phyloP scores from a whole-genome alignment of 2,888 invertebrate species.

The Scelioninae gen. 1 region DNA sequence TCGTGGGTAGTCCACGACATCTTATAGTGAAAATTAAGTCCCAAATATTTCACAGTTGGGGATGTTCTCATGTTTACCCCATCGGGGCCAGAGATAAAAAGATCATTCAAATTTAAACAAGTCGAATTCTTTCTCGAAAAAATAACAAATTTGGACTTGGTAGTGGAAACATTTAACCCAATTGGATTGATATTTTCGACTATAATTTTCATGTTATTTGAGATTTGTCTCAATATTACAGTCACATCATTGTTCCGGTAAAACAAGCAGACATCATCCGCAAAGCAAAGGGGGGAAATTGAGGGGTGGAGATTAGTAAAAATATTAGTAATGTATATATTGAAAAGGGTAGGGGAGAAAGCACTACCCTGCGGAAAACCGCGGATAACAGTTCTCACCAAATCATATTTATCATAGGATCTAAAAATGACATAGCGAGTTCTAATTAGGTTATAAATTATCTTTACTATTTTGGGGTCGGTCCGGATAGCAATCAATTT shows the following conservation, averaged over 20 bases:
- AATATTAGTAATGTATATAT: not conserved
- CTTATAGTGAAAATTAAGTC: not conserved
- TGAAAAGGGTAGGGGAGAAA: slow-evolving; percentile 8
- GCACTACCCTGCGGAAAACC: slow-evolving; percentile 9
- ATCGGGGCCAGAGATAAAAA: no score
- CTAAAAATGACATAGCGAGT: not conserved
- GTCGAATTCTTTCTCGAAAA: slow-evolving; percentile 1
- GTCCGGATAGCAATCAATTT: not conserved
- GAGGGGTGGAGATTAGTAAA: not conserved
- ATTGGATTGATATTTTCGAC: not conserved
- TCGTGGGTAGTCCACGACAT: no score
- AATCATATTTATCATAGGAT: not conserved
- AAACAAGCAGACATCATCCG: slow-evolving; percentile 8
- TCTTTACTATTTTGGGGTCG: not conserved
- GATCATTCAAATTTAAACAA: not conserved
- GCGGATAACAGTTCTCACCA: not conserved
- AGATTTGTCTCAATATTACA: not conserved
- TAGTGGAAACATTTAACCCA: no score
- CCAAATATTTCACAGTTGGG: not conserved
- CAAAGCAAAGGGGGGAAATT: not conserved
- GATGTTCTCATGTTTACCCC: no score
- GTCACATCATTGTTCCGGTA: not conserved
- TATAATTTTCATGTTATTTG: not conserved
- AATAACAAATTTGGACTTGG: not conserved
- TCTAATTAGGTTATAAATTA: not conserved